Conservation (phyloP, 2,113 vertebrate species). For the Lepidothrix coronata region DNA sequence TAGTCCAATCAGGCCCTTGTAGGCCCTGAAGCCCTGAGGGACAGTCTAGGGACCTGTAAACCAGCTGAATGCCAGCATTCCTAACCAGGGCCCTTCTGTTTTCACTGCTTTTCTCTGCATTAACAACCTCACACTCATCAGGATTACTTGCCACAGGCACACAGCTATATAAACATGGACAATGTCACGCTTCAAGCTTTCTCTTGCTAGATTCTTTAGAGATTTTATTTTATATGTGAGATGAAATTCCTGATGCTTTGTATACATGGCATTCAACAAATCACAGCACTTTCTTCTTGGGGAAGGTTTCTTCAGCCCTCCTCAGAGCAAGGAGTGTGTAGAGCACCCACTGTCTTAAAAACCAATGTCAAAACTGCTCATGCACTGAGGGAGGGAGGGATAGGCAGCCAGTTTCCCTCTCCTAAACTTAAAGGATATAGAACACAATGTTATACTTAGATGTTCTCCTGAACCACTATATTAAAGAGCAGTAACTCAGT, state of each 20-base stretch:
- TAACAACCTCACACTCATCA: background rate
- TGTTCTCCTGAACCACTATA: background rate
- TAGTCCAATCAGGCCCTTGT: background rate
- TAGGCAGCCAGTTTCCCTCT: background rate
- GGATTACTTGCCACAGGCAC: background rate
- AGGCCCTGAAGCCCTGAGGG: background rate
- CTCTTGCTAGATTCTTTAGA: background rate
- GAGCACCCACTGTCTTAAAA: background rate
- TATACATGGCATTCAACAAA: background rate
- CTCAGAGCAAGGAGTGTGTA: background rate
- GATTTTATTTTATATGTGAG: fast-evolving
- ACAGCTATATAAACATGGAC: background rate
- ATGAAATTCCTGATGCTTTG: background rate
- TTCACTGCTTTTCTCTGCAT: background rate
- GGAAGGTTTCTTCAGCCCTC: background rate
- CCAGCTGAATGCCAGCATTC: background rate
- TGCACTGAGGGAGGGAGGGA: background rate
- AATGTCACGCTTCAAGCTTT: background rate
- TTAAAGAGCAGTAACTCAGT: slow-evolving; percentile 5
- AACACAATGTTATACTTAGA: background rate
- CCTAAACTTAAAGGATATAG: background rate
- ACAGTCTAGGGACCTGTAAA: background rate
- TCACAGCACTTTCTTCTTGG: background rate
- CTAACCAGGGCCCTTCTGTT: background rate
- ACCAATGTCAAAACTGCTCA: background rate